Conservation (phyloP, 2,113 vertebrate genomes). For the Stigmatopora nigra region DNA sequence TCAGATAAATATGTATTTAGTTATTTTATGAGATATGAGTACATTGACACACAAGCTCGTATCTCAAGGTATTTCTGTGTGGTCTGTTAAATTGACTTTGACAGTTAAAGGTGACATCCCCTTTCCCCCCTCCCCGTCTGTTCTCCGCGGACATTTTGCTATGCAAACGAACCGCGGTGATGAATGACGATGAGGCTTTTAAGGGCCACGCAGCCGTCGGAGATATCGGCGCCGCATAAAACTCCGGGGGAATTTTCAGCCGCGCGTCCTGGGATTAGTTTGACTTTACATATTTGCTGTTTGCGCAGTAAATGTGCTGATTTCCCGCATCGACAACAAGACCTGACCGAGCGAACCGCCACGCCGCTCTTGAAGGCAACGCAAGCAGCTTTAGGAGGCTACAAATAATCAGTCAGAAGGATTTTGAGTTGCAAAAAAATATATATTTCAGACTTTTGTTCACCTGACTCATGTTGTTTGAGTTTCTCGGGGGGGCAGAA, state of each 20-base stretch:
- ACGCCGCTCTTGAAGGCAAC: not conserved
- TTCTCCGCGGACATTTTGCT: not conserved
- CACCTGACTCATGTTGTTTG: not conserved
- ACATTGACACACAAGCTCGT: too few relatives aligned
- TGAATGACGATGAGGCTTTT: not conserved
- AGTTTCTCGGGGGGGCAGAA: not conserved
- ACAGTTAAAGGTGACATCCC: not conserved
- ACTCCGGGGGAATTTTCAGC: not conserved
- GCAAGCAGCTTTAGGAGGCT: not conserved
- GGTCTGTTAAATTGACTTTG: not conserved
- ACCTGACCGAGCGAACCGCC: not conserved
- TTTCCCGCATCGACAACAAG: constrained; percentile 1
- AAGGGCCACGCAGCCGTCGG: not conserved
- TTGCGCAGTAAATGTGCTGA: constrained; percentile 6
- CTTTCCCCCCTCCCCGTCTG: not conserved
- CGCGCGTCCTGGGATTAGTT: not conserved
- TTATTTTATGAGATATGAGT: too few relatives aligned
- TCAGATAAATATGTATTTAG: too few relatives aligned
- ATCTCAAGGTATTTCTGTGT: not conserved
- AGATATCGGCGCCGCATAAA: not conserved
- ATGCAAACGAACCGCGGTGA: not conserved
- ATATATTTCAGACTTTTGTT: not conserved
- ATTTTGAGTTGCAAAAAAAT: not conserved
- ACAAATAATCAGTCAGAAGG: not conserved
- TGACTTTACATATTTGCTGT: constrained; percentile 5